Evolutionary conservation across 2,888 invertebrate species (phyloP).

Genomic region (Rotaria sp.): DNA sequence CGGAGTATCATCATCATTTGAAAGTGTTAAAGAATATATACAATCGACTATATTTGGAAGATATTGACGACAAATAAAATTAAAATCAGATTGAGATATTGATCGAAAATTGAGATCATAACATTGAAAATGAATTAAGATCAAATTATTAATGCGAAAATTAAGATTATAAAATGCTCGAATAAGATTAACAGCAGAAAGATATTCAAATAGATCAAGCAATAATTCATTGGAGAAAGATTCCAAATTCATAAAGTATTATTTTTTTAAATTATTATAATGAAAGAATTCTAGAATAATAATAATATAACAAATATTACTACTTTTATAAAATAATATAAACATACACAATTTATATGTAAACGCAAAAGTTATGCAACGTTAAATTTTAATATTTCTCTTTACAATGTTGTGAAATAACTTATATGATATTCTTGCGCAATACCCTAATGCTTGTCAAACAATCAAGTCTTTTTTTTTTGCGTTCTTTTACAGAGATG

Average conservation of each 20-base stretch:
- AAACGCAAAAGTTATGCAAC: too few species aligned
- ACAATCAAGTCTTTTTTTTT: too few species aligned
- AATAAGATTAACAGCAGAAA: not conserved
- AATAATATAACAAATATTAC: too few species aligned
- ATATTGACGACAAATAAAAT: not conserved
- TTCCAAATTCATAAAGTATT: not conserved
- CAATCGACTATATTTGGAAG: not conserved
- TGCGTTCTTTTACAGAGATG: too few species aligned
- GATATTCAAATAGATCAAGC: not conserved
- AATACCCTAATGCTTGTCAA: too few species aligned
- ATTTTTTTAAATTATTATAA: too few species aligned
- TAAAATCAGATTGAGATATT: not conserved
- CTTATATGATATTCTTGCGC: too few species aligned
- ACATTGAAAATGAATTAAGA: not conserved
- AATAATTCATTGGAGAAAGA: not conserved
- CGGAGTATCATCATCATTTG: not conserved
- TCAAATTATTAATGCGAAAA: not conserved
- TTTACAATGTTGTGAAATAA: too few species aligned
- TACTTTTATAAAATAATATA: too few species aligned
- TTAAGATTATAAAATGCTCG: not conserved
- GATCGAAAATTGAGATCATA: not conserved
- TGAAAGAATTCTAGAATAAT: too few species aligned
- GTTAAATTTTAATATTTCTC: too few species aligned
- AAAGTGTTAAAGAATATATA: not conserved
- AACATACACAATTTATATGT: too few species aligned